Conservation (phyloP, 1,140 invertebrate species). For the Drosophila sp. region DNA sequence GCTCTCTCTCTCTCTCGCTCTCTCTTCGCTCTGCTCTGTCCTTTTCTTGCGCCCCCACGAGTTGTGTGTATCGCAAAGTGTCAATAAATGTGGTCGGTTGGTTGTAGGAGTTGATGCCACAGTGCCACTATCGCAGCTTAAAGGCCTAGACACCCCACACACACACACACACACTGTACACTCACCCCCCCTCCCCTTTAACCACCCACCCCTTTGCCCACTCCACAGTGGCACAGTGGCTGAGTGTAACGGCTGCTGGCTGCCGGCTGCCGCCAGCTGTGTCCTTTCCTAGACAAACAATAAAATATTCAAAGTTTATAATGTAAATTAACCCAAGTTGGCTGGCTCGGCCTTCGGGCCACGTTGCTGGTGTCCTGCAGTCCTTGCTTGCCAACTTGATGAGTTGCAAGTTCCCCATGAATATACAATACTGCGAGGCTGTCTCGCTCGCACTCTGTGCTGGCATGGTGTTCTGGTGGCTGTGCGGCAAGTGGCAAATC, state of each 20-base stretch:
- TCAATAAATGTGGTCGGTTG: slow-evolving; percentile 47
- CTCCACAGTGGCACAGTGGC: neutral
- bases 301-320: slow-evolving; percentile 83
- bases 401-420: slow-evolving; percentile 45
- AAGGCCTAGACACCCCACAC: slow-evolving; percentile 12
- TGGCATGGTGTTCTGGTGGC: neutral
- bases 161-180: neutral
- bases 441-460: neutral
- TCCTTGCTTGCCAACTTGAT: slow-evolving; percentile 15
- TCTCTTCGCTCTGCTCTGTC: neutral
- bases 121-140: slow-evolving; percentile 37
- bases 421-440: slow-evolving; percentile 38
- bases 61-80: slow-evolving; percentile 39
- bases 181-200: neutral
- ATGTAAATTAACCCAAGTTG: slow-evolving; percentile 82
- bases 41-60: neutral
- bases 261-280: slow-evolving; percentile 58
- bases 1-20: neutral
- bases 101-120: slow-evolving; percentile 22
- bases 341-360: slow-evolving; percentile 55
- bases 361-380: slow-evolving; percentile 39
- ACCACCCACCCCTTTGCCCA: neutral
- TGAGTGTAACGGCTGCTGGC: slow-evolving; percentile 1
- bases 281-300: slow-evolving; percentile 75
- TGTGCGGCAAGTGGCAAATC: slow-evolving; percentile 5